A percentile compares a stretch with the other conserved stretches of the same genome.
Conservation (phyloP, 2,797 vertebrate species). For the Danio choprae region DNA sequence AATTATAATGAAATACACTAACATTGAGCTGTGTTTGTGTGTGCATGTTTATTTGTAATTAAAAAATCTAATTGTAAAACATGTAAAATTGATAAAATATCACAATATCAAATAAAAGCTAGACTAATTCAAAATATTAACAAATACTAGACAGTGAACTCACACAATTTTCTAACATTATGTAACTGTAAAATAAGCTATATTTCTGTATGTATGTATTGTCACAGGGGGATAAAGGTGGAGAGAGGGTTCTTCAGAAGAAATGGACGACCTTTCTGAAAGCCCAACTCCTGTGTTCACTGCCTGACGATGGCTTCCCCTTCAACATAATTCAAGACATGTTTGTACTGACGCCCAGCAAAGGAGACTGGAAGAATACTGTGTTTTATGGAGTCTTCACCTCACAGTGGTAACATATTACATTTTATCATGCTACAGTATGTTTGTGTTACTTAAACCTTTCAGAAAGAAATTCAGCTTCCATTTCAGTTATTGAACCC, state of each 20-base stretch:
- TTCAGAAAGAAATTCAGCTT: slow-evolving; percentile 12
- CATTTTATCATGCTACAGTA: not conserved
- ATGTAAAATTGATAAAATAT: too few relatives aligned
- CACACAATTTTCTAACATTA: too few relatives aligned
- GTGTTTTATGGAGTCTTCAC: slow-evolving; percentile 96
- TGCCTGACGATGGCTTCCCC: slow-evolving; percentile 92
- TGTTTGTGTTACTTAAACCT: slow-evolving; percentile 17
- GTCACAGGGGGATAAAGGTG: slow-evolving; percentile 89
- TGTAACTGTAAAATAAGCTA: not conserved
- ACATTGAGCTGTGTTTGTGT: too few relatives aligned
- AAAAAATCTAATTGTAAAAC: too few relatives aligned
- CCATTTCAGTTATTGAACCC: slow-evolving; percentile 38
- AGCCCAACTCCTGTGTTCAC: slow-evolving; percentile 90
- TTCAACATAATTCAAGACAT: slow-evolving; percentile 97
- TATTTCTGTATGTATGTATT: slow-evolving; percentile 27
- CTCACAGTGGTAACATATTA: slow-evolving; percentile 86
- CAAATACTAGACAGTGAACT: not conserved
- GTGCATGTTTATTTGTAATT: too few relatives aligned
- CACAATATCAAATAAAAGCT: not conserved
- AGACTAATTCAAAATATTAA: not conserved
- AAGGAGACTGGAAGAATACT: slow-evolving; percentile 83
- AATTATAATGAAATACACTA: not conserved
- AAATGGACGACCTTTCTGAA: slow-evolving; percentile 98
- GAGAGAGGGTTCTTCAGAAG: slow-evolving; percentile 96
- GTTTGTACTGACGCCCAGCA: slow-evolving; percentile 88